phyloP scores from a whole-genome alignment of 2,113 vertebrate genomes.

The Cinclus mexicanus region DNA sequence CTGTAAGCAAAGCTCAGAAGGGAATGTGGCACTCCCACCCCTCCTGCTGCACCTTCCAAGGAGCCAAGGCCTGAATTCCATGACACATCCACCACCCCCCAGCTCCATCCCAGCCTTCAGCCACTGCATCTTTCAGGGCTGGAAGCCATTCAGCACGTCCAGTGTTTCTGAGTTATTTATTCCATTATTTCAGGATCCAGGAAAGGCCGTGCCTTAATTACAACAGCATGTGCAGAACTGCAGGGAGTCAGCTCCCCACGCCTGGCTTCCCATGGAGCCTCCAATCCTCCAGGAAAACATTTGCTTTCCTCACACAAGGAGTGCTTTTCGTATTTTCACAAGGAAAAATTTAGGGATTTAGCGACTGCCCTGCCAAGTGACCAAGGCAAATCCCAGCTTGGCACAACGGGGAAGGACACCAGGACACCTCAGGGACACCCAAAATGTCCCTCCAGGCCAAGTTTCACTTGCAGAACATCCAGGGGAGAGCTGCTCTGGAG shows the following conservation, averaged over 20 bases:
- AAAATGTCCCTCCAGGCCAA: background rate
- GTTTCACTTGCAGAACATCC: background rate
- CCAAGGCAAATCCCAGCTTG: background rate
- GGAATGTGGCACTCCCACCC: rapidly evolving
- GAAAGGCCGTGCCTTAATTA: slow-evolving; percentile 39
- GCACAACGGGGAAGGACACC: background rate
- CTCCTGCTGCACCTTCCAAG: background rate
- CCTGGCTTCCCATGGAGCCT: background rate
- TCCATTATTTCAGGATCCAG: background rate
- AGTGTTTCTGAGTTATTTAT: background rate
- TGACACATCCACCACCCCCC: rapidly evolving
- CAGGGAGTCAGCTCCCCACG: background rate
- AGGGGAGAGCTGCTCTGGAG: background rate
- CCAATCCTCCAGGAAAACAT: slow-evolving; percentile 7
- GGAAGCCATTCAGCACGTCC: background rate
- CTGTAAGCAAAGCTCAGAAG: background rate
- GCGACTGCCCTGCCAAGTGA: background rate
- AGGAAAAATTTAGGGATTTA: background rate
- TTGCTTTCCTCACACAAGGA: background rate
- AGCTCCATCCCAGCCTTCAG: background rate
- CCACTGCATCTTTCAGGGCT: rapidly evolving
- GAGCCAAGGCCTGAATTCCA: background rate
- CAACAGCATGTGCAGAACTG: background rate
- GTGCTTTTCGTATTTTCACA: background rate
- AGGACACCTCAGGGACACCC: background rate